These are phyloP conservation scores for Aplocera efformata DNA, from an alignment of 2,888 invertebrate species.

Conservation along the genomic window DNA sequence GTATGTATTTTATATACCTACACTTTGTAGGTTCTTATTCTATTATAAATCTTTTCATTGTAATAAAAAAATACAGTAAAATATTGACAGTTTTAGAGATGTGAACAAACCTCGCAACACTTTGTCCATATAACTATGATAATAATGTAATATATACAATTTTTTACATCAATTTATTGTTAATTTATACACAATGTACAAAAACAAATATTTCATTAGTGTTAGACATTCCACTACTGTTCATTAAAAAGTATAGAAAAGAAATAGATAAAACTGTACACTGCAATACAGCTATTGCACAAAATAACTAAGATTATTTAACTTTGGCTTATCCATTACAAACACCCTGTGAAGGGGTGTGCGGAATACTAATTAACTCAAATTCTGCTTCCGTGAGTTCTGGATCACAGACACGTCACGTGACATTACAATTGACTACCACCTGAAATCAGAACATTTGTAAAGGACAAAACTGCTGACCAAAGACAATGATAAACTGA, in stretches of 20 bases:
- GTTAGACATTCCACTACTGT: conserved; percentile 53
- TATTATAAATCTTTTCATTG: conserved; percentile 22
- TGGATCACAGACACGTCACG: conserved; percentile 40
- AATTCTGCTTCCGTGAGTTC: conserved; percentile 39
- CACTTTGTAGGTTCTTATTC: conserved; percentile 26
- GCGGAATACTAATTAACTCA: conserved; percentile 45
- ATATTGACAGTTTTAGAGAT: conserved; percentile 20
- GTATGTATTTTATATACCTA: conserved; percentile 15
- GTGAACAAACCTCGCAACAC: conserved; percentile 32
- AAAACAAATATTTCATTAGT: conserved; percentile 50
- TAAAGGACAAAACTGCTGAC: conserved; percentile 32
- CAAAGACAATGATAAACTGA: conserved; percentile 15
- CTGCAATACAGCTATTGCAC: conserved; percentile 77
- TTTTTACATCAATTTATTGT: conserved; percentile 62
- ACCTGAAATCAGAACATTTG: conserved; percentile 32
- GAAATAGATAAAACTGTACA: conserved; percentile 71
- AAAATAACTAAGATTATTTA: conserved; percentile 70
- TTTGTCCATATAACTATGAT: conserved; percentile 39
- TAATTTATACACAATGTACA: conserved; percentile 75
- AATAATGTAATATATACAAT: conserved; percentile 16
- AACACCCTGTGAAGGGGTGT: conserved; percentile 55
- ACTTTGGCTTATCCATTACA: conserved; percentile 77
- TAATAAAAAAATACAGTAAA: conserved; percentile 19
- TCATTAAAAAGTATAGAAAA: conserved; percentile 53
- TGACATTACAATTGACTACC: conserved; percentile 32